Evolutionary conservation across 2,888 invertebrate genomes (phyloP).

Genomic region (Tricholauxania praeusta): DNA sequence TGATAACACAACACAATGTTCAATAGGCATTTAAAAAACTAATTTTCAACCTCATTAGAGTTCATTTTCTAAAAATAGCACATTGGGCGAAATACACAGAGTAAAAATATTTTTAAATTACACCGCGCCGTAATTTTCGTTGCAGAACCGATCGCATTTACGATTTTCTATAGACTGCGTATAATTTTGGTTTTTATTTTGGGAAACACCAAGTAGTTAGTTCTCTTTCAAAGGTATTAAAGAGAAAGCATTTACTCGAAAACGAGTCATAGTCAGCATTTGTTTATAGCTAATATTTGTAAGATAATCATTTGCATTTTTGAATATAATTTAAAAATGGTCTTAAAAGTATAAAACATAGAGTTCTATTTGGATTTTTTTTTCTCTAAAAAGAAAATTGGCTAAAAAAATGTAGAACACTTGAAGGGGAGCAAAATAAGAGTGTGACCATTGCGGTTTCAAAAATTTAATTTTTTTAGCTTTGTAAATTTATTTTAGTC

Average conservation of each 20-base stretch:
- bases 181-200: not conserved
- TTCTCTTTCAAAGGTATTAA: not conserved
- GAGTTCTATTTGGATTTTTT: not conserved
- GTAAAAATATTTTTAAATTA: not conserved
- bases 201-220: not conserved
- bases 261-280: not conserved
- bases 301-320: not conserved
- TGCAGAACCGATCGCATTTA: conserved; percentile 11
- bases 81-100: conserved; percentile 19
- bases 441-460: not conserved
- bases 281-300: conserved; percentile 28
- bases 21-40: conserved; percentile 34
- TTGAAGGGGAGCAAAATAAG: not conserved
- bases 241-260: conserved; percentile 3
- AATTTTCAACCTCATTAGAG: conserved; percentile 17
- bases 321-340: too few species aligned
- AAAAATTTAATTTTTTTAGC: too few species aligned
- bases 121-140: not conserved
- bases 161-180: conserved; percentile 20
- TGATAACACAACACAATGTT: not conserved
- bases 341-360: not conserved
- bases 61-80: conserved; percentile 29
- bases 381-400: not conserved
- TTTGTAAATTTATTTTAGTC: too few species aligned
- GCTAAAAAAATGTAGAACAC: not conserved